phyloP scores from a whole-genome alignment of 2,888 invertebrate species.

The Malacosoma neustria region DNA sequence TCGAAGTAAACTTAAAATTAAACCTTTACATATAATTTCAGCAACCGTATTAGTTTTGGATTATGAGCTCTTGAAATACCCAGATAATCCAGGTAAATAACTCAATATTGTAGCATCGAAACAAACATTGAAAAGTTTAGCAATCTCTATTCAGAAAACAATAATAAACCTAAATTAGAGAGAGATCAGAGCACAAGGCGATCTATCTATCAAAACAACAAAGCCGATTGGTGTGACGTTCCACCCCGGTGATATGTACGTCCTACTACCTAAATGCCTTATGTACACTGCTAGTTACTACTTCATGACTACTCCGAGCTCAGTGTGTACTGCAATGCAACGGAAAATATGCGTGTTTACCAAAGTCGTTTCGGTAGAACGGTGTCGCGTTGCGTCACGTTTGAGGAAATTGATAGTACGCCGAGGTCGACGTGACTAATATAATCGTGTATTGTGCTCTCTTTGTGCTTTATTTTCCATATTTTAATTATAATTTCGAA shows the following conservation, averaged over 20 bases:
- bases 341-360: slow-evolving; percentile 76
- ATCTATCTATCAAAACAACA: slow-evolving; percentile 73
- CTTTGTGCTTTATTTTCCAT: slow-evolving; percentile 36
- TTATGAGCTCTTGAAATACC: neutral
- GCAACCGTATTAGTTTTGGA: neutral
- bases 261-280: slow-evolving; percentile 75
- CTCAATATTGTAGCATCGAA: neutral
- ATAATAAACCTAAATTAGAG: slow-evolving; percentile 43
- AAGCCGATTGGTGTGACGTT: slow-evolving; percentile 75
- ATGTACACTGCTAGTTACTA: slow-evolving; percentile 74
- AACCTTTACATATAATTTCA: too few relatives aligned
- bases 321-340: slow-evolving; percentile 76
- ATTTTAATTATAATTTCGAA: slow-evolving; percentile 31
- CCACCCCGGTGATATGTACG: slow-evolving; percentile 74
- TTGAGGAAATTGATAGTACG: slow-evolving; percentile 73
- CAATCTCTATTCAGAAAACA: slow-evolving; percentile 22
- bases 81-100: neutral
- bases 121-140: neutral
- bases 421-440: slow-evolving; percentile 72
- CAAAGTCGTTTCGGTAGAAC: slow-evolving; percentile 75
- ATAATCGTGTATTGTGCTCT: slow-evolving; percentile 57
- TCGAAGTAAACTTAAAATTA: too few relatives aligned
- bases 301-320: slow-evolving; percentile 75
- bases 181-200: slow-evolving; percentile 66
- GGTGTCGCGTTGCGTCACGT: slow-evolving; percentile 74